Conservation (phyloP, 2,113 vertebrate genomes). For the Vicugna pacos region DNA sequence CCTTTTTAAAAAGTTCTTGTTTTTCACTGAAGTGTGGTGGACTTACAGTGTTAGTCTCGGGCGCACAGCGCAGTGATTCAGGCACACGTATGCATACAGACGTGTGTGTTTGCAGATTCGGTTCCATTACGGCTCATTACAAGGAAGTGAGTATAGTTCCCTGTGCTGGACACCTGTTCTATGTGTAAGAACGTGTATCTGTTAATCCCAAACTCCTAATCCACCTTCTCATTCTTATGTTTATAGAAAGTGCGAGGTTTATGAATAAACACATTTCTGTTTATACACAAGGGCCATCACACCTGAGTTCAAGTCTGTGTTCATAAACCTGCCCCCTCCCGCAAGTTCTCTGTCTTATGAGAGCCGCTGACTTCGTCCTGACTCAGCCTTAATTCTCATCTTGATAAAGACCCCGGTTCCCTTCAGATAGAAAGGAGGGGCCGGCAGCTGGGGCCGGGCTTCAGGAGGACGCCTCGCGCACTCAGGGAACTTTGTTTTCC, state of each 20-base stretch:
- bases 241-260: fast-evolving
- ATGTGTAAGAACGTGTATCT: no score
- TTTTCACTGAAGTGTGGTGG: no score
- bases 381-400: neutral
- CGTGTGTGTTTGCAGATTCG: no score
- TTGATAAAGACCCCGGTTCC: neutral
- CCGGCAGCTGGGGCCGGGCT: fast-evolving
- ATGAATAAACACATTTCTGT: fast-evolving
- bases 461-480: fast-evolving
- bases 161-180: no score
- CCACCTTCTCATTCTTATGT: neutral
- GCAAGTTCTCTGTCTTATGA: fast-evolving
- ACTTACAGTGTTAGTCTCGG: no score
- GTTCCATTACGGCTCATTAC: no score
- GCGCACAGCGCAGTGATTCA: no score
- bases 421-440: neutral
- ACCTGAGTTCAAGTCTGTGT: fast-evolving
- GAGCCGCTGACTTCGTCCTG: neutral
- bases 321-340: no score
- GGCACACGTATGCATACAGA: no score
- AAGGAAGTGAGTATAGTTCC: no score
- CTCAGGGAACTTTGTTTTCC: neutral
- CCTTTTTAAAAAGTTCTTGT: no score
- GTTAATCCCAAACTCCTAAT: no score
- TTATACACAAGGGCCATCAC: fast-evolving